Evolutionary conservation across 2,797 vertebrate species (phyloP).

Genomic region (Rhinoraja longicauda): DNA sequence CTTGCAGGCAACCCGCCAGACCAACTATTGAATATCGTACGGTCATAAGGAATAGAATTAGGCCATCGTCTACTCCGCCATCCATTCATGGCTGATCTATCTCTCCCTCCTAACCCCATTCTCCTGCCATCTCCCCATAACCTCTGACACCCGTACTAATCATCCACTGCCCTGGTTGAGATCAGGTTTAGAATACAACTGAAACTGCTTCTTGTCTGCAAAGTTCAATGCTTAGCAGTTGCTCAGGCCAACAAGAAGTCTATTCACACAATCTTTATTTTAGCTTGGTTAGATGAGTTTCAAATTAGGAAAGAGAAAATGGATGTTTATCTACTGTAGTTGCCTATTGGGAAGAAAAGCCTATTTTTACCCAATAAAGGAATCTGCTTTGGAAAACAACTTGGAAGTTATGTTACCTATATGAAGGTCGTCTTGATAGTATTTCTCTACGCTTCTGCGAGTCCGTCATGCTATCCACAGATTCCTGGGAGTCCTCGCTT

Average conservation of each 20-base stretch:
- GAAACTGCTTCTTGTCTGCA: not conserved
- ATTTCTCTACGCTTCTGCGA: conserved; percentile 97
- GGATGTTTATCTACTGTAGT: not conserved
- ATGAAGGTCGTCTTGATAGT: conserved; percentile 90
- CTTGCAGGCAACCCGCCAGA: not conserved
- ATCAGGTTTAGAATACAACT: not conserved
- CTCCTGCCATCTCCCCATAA: no score
- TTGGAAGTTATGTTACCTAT: conserved; percentile 68
- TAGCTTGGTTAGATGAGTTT: not conserved
- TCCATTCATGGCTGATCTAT: no score
- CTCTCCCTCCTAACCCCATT: no score
- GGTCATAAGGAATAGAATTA: no score
- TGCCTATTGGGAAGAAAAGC: not conserved
- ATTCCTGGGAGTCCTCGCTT: conserved; percentile 98
- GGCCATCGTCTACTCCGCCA: no score
- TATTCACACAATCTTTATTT: not conserved
- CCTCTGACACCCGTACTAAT: no score
- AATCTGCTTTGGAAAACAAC: not conserved
- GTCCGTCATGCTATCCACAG: conserved; percentile 95
- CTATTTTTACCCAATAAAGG: not conserved
- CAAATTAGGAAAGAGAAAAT: not conserved
- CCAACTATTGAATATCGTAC: not conserved
- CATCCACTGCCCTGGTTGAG: not conserved
- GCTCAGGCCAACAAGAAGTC: not conserved
- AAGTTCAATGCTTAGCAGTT: not conserved